Base-by-base conservation (phyloP, 1,140 invertebrate species). In the Colletes gigas region DNA sequence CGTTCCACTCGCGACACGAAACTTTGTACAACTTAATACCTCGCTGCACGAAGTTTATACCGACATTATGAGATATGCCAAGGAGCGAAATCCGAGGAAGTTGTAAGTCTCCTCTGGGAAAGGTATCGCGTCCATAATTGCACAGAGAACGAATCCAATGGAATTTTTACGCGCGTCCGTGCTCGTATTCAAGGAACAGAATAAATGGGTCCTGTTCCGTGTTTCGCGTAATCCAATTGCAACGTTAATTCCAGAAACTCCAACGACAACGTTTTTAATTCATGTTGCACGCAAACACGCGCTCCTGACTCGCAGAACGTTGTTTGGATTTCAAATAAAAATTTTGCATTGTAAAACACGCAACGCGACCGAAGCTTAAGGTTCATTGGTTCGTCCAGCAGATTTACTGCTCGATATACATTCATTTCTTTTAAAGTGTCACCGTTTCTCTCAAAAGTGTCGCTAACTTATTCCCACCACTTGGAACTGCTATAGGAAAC, bases 201-300 rank as follows among this genome's bases (percentile, higher is more conserved):
- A 65, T 19, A 52, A 62, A 65, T 63, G 9, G 60, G 10, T 41
- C 65, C 41, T n/a, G 72, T 15, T 12, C 17, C n/a, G 44, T 54
- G 47, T 39, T 19, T 7, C 12, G 21, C 17, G 41, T 30, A 9
- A 66, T 55, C 30, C 50, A 75, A 75, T 75, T 75, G 19, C 50
- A 52, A 17, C 47, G 50, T 55, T 55, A 19, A 55, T 41, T 55
- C 14, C 12, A 15, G 2, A 5, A 47, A 19, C 52, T 7, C 14
- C 63, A 19, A 47, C 15, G 41, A 57, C n/a, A 12, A 5, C 55
- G 30, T 70, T 70, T 70, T 41, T 70, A 55, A 70, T 55, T 70
- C 54, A 14, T 15, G 39, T 30, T 17, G 50, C 44, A 12, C 44
- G 12, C 44, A n/a, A 52, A 67, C n/a, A 66, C 44, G 44, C 44